These are phyloP conservation scores for Hepsetus odoe DNA, from an alignment of 2,113 vertebrate species.

Conservation along the genomic window DNA sequence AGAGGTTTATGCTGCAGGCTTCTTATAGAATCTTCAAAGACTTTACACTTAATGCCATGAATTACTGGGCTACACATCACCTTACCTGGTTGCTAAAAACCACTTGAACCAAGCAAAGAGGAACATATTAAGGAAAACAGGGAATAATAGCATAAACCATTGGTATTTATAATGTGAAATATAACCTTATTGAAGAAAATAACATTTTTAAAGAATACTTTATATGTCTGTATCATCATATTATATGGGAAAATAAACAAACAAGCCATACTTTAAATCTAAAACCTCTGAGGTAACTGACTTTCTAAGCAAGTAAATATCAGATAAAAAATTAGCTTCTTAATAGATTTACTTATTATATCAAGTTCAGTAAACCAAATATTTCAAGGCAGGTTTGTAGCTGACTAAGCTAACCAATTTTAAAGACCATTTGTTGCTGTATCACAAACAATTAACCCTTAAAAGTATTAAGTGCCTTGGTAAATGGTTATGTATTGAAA, in stretches of 20 bases:
- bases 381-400: too few relatives aligned
- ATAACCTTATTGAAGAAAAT: neutral
- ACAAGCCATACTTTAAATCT: too few relatives aligned
- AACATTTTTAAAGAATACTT: neutral
- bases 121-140: neutral
- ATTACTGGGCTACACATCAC: neutral
- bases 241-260: neutral
- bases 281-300: too few relatives aligned
- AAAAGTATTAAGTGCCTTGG: neutral
- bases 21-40: slow-evolving; percentile 19
- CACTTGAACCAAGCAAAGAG: neutral
- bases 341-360: too few relatives aligned
- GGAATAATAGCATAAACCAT: neutral
- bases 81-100: neutral
- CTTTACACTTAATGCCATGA: neutral
- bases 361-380: too few relatives aligned
- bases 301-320: too few relatives aligned
- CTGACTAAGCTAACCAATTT: too few relatives aligned
- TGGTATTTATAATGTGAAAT: neutral
- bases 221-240: neutral
- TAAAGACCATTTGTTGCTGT: neutral
- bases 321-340: too few relatives aligned
- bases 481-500: too few relatives aligned
- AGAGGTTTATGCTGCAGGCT: slow-evolving; percentile 11
- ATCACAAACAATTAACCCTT: neutral